Base-by-base conservation (phyloP, 2,113 vertebrate species). In the Poeciliopsis turrubarensis region DNA sequence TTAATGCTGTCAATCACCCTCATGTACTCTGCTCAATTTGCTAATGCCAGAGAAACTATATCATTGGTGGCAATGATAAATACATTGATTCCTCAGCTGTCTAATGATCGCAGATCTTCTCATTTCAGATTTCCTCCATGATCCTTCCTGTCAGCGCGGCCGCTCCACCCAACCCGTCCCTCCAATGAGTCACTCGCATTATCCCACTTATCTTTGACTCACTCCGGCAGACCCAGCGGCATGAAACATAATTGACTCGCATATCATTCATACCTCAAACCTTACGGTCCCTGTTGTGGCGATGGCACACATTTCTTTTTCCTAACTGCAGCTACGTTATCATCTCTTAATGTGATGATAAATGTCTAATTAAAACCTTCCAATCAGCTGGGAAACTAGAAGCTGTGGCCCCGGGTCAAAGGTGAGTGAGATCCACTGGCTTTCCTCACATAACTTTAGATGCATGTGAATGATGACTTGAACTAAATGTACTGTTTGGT, bases 321-420 rank as follows among this genome's bases (percentile, higher is more conserved):
- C 68, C 83, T 73, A 89, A n/a, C 2, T 57, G 25, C 25, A 31
- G 3, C 30, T 31, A 3, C 30, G 4, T 31, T 31, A 30, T 30
- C 3, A 31, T 31, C 30, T 31, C 25, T 57, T 57, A 2, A n/a
- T 57, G 9, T n/a, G 6, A 57, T 57, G n/a, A 54, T 54, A n/a
- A 54, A 54, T 1, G 22, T 54, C 15, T 54, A n/a, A 2, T 57
- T 25, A 57, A 57, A 57, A n/a, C 51, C 9, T n/a, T 57, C 22
- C 25, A n/a, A 6, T 89, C 60, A 78, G 79, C 65, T 82, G 54
- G 73, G 81, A 60, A 82, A 83, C 78, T 75, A 71, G 82, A 69
- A 68, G 78, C 80, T 64, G 71, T 77, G 81, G 79, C 78, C 75
- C 17, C 27, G 34, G 80, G 75, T 32, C 39, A 72, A 68, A 89